Percentiles rank a stretch among this genome's conserved stretches.
Evolutionary conservation across 2,113 vertebrate species (phyloP).

Genomic region (Shinisaurus crocodilurus): DNA sequence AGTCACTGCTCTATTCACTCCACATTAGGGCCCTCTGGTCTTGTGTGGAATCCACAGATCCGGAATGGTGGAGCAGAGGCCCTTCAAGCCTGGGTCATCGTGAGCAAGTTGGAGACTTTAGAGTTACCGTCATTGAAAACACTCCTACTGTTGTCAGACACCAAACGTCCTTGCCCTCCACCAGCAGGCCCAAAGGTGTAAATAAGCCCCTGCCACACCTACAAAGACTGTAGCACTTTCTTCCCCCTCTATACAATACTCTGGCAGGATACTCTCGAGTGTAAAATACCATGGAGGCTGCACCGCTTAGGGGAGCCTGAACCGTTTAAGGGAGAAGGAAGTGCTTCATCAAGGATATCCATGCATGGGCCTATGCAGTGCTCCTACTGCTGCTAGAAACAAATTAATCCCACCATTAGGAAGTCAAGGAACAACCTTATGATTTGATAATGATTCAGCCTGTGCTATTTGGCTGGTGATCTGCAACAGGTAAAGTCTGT

Average conservation of each 20-base stretch:
- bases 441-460: neutral
- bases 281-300: no score
- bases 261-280: neutral
- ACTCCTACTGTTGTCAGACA: no score
- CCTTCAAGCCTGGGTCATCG: neutral
- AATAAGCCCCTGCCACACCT: neutral
- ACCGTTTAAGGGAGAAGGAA: neutral
- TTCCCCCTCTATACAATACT: neutral
- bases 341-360: neutral
- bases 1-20: neutral
- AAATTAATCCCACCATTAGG: neutral
- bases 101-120: neutral
- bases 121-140: neutral
- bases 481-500: neutral
- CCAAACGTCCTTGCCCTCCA: neutral
- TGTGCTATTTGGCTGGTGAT: neutral
- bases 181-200: neutral
- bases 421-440: neutral
- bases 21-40: neutral
- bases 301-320: neutral
- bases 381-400: neutral
- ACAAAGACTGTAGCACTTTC: conserved; percentile 20
- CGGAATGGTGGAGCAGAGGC: neutral
- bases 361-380: neutral
- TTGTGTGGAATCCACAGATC: neutral